phyloP scores from a whole-genome alignment of 2,113 vertebrate species.

The Hippocampus zosterae region DNA sequence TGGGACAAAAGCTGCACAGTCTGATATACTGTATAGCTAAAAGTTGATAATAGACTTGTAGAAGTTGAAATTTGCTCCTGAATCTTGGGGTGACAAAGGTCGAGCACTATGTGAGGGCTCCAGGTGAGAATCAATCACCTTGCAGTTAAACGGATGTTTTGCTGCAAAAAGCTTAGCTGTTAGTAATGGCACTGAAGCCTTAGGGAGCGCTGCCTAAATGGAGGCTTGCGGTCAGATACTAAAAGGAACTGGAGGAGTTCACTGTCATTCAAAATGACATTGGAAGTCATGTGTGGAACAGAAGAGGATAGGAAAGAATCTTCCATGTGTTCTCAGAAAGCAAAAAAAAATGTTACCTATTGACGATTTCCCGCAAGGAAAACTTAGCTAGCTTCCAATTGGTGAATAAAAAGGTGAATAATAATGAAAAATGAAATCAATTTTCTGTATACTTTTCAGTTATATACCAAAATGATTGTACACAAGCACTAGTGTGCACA shows the following conservation, averaged over 20 bases:
- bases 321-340: neutral
- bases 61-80: constrained; percentile 36
- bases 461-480: too few relatives aligned
- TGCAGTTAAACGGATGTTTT: constrained; percentile 44
- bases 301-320: constrained; percentile 1
- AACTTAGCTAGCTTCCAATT: neutral
- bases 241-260: constrained; percentile 23
- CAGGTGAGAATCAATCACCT: constrained; percentile 44
- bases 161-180: constrained; percentile 21
- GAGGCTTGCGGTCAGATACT: constrained; percentile 23
- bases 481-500: neutral
- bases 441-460: neutral
- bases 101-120: constrained; percentile 27
- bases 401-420: neutral
- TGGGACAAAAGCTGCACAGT: constrained; percentile 19
- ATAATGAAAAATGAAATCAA: neutral
- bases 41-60: constrained; percentile 27
- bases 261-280: constrained; percentile 30
- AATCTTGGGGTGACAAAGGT: constrained; percentile 30
- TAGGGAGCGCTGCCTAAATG: constrained; percentile 18
- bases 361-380: too few relatives aligned
- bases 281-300: constrained; percentile 17
- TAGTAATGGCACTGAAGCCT: constrained; percentile 13
- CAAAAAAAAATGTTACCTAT: too few relatives aligned
- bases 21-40: constrained; percentile 15